Evolutionary conservation across 1,140 invertebrate species (phyloP), one percentile per base, ranked within the genome.

Genomic region (Magallana gigas): DNA sequence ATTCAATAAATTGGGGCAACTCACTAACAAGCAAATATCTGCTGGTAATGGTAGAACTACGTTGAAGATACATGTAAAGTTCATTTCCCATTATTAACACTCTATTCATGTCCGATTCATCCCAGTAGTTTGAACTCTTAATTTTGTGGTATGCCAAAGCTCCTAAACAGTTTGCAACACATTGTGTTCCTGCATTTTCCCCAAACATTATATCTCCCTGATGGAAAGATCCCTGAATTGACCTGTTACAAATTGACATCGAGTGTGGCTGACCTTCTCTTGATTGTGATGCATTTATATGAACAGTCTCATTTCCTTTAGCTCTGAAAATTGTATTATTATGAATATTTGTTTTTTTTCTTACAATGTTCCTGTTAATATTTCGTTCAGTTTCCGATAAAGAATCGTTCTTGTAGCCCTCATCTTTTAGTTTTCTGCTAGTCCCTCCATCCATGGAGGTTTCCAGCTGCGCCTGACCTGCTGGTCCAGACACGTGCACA

Each of bases 121-220:
- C 82, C 85, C 71, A 86, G 29, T 23, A 29, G 57, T 12, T 18
- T 11, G 9, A 18, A 48, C 14, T n/a, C 29, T 29, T 86, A n/a
- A 86, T 29, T 16, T 59, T 86, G 58, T 76, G 76, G n/a, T 82
- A 71, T 11, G 56, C 29, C 12, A 81, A 18, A 29, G 85, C 85
- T 36, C 57, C 8, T 82, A 86, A 62, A 36, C 18, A 86, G 60
- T 86, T 86, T 82, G 85, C 76, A 36, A 36, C 36, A 36, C 36
- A 36, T 36, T 36, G 36, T 36, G 36, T 36, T 3, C 36, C 36
- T 36, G 36, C 36, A 36, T 36, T 36, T 36, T 36, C 36, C 36
- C 36, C 36, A 36, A 36, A 36, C 36, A 36, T 62, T 0, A 62
- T 11, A n/a, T 62, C 59, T 62, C 59, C 59, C n/a, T 62, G 59